These are phyloP conservation scores for Aquatica leii DNA, from an alignment of 2,888 invertebrate genomes.

Conservation along the genomic window DNA sequence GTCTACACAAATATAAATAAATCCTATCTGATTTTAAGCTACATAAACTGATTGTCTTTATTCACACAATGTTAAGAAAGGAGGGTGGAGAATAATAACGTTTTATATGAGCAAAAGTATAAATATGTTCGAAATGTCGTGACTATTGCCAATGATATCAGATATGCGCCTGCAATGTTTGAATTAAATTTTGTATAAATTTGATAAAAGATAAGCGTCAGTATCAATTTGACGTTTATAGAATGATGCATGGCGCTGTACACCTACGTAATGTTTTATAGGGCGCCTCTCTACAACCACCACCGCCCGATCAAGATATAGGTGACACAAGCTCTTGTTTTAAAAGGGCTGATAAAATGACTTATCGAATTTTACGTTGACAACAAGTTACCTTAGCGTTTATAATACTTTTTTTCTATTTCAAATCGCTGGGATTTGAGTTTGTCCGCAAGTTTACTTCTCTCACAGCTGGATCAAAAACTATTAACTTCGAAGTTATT, in stretches of 20 bases:
- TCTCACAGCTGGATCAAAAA: constrained; percentile 43
- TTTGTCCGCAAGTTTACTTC: constrained; percentile 14
- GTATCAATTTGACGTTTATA: constrained; percentile 56
- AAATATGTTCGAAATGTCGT: constrained; percentile 48
- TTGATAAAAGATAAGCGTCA: constrained; percentile 54
- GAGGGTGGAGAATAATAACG: constrained; percentile 30
- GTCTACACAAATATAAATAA: constrained; percentile 55
- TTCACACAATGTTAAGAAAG: constrained; percentile 33
- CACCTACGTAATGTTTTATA: constrained; percentile 33
- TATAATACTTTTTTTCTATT: not conserved
- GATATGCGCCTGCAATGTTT: constrained; percentile 55
- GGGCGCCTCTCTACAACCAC: constrained; percentile 18
- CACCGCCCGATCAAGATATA: constrained; percentile 30
- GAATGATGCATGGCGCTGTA: constrained; percentile 42
- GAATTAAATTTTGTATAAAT: constrained; percentile 60
- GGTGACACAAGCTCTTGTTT: constrained; percentile 33
- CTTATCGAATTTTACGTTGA: constrained; percentile 29
- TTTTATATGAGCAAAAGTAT: constrained; percentile 25
- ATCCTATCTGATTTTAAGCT: constrained; percentile 32
- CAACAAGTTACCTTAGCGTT: constrained; percentile 15
- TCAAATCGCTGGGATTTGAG: constrained; percentile 25
- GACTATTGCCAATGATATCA: constrained; percentile 59
- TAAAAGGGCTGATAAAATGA: constrained; percentile 24
- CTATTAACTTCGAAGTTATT: constrained; percentile 50
- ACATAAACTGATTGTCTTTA: constrained; percentile 35